Base-by-base conservation (phyloP, 2,113 vertebrate species). In the Phrynocephalus versicolor region DNA sequence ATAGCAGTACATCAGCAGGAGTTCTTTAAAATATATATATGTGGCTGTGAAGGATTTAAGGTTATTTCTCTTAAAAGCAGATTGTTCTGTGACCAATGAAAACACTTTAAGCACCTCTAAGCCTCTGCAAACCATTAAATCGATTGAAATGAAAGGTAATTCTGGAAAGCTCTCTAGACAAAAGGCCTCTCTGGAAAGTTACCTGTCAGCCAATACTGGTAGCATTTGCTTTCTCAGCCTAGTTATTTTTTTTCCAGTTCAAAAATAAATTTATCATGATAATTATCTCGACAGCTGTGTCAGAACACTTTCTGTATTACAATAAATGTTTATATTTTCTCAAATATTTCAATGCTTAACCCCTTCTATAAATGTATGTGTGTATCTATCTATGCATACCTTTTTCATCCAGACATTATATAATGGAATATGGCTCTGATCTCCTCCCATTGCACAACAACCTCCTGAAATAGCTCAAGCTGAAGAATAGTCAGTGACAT, bases 61-160 rank as follows among this genome's bases (percentile, higher is more conserved):
- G 62, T 30, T 55, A 19, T 78, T 70, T 58, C 74, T 78, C 58
- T 78, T 70, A 73, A n/a, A 51, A 82, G 57, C 0, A 75, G 82
- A 87, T 84, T 25, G 1, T 67, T n/a, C 60, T 80, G 74, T 88
- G 91, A 87, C 91, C 85, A 76, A 90, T 83, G 93, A 92, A 93
- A 86, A 76, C 16, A 88, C 85, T 64, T 33, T 76, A 93, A 79
- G 79, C 82, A 89, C 88, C 92, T 91, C 86, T 89, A 90, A 90
- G 76, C 81, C 85, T 94, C 92, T 93, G 91, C 94, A 95, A 94
- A 88, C 69, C 82, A 60, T 4, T 92, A 89, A 94, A 78, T 92
- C 88, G 74, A 93, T 76, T 60, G 93, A 94, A 94, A 95, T 80
- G 95, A 94, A 88, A 94, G 85, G 89, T 16, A 90, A 9, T 65